Evolutionary conservation across 1,140 invertebrate species (phyloP), one percentile per base, ranked within the genome.

Genomic region (Pararge aegeria): DNA sequence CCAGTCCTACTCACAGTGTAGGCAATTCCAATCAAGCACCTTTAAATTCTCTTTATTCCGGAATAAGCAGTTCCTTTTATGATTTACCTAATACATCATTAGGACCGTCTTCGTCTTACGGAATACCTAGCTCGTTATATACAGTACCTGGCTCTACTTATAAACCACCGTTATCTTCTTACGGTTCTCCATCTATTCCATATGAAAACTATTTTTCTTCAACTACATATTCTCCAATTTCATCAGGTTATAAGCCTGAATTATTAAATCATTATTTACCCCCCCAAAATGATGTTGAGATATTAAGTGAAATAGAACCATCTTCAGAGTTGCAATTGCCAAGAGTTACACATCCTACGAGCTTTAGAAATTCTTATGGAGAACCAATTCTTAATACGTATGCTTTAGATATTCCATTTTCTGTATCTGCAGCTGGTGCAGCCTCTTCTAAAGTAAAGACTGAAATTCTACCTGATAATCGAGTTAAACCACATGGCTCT

Each of bases 341-440:
- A 16, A 85, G 84, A 64, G 73, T 81, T 18, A 68, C 73, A 37
- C 49, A 66, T 24, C 81, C 83, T 7, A 75, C 75, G 9, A 70
- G 70, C 10, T 89, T 89, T 64, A 83, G 64, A 72, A 89, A 89
- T 65, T 89, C 86, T 18, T 89, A 89, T 55, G 84, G 86, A 12
- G 84, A 87, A 70, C 70, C 75, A 29, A 87, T 89, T 29, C 60
- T 68, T 9, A 82, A 82, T 61, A 68, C 68, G 12, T 73, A 82
- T 64, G 51, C 67, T 48, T 62, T 79, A 50, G 70, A 86, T 66
- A 72, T 81, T 62, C 77, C 81, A 38, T 83, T 82, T 52, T 69
- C 82, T 5, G 62, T 78, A 37, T 77, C 83, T 46, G 80, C 80
- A 20, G 73, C 79, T 30, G 86, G 71, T 46, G 83, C 86, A 37